These are phyloP conservation scores for Drosophila lini DNA, from an alignment of 1,140 invertebrate species.

Conservation along the genomic window DNA sequence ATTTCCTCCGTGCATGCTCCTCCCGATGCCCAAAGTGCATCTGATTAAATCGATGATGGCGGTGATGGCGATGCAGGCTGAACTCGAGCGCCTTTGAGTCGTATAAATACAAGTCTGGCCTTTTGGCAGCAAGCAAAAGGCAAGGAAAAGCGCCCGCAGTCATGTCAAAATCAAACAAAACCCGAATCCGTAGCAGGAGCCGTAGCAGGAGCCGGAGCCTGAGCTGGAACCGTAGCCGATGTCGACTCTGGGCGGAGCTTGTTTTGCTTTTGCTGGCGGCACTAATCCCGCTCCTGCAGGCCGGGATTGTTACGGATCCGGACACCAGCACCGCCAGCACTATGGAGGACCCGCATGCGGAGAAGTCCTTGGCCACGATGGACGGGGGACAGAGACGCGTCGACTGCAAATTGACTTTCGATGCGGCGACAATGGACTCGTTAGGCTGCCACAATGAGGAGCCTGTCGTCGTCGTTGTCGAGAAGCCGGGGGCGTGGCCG, in stretches of 20 bases:
- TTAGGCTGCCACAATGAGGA: slow-evolving; percentile 63
- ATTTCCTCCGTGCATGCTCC: background rate
- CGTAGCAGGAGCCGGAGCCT: background rate
- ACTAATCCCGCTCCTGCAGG: slow-evolving; percentile 52
- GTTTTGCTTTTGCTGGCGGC: slow-evolving; percentile 36
- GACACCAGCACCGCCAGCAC: slow-evolving; percentile 11
- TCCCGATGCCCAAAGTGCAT: slow-evolving; percentile 24
- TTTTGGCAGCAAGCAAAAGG: slow-evolving; percentile 41
- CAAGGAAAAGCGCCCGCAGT: slow-evolving; percentile 38
- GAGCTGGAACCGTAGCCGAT: background rate
- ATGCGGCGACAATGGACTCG: slow-evolving; percentile 76
- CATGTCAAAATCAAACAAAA: slow-evolving; percentile 52
- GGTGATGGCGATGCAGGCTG: slow-evolving; percentile 19
- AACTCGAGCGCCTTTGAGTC: slow-evolving; percentile 19
- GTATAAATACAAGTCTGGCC: slow-evolving; percentile 70
- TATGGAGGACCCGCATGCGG: background rate
- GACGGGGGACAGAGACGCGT: slow-evolving; percentile 35
- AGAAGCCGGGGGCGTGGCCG: slow-evolving; percentile 5
- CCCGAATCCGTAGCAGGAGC: background rate
- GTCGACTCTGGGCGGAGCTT: slow-evolving; percentile 17
- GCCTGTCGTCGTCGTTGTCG: slow-evolving; percentile 9
- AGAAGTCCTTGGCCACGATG: slow-evolving; percentile 12
- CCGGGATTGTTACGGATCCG: slow-evolving; percentile 26
- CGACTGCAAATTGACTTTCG: slow-evolving; percentile 80
- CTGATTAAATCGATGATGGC: slow-evolving; percentile 54